These are phyloP conservation scores for Torymus texanus DNA, from an alignment of 2,888 invertebrate genomes.

Conservation along the genomic window DNA sequence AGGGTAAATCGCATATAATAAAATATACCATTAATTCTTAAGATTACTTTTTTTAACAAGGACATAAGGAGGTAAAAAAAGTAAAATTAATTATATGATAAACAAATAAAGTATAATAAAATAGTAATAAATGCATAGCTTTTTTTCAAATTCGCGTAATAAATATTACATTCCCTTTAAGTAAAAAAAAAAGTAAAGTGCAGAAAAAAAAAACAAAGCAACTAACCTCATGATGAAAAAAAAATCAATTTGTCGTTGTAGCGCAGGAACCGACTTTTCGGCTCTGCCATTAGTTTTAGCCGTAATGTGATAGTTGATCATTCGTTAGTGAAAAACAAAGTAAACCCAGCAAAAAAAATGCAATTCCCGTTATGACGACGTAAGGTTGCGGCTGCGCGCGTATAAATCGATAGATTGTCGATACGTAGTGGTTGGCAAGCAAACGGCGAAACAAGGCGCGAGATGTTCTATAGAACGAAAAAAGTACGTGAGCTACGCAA, in stretches of 20 bases:
- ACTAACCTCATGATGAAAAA: neutral
- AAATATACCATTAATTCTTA: conserved; percentile 20
- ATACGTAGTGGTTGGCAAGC: conserved; percentile 10
- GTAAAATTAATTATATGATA: conserved; percentile 18
- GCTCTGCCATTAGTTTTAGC: conserved; percentile 53
- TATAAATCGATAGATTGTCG: conserved; percentile 37
- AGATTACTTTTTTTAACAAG: conserved; percentile 38
- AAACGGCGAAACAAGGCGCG: conserved; percentile 1
- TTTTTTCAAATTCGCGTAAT: conserved; percentile 48
- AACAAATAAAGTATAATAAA: conserved; percentile 28
- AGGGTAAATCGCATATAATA: conserved; percentile 3
- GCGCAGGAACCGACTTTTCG: conserved; percentile 37
- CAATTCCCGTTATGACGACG: neutral
- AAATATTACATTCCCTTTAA: conserved; percentile 27
- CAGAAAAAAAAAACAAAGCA: too few relatives aligned
- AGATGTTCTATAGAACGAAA: conserved; percentile 13
- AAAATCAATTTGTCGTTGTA: conserved; percentile 6
- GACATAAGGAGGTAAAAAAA: conserved; percentile 25
- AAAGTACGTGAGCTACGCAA: conserved; percentile 27
- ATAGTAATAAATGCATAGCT: conserved; percentile 43
- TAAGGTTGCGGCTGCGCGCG: conserved; percentile 17
- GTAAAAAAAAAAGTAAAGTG: conserved; percentile 3
- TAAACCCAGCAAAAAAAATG: conserved; percentile 14
- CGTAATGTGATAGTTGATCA: conserved; percentile 48
- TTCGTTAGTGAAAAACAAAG: conserved; percentile 34